Conservation (phyloP, 2,797 vertebrate genomes). For the Pangasius krempfi region DNA sequence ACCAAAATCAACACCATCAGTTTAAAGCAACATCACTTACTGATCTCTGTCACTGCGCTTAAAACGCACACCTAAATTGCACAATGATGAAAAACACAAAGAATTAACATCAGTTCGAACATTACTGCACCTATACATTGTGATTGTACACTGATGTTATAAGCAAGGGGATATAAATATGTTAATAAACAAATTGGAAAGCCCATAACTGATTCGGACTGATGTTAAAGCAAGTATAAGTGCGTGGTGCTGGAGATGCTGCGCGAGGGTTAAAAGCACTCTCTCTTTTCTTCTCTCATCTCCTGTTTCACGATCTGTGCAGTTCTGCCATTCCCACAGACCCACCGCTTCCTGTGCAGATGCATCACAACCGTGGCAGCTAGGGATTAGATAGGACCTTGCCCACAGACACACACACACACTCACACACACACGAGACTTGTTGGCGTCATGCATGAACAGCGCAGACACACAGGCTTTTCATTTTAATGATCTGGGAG, state of each 20-base stretch:
- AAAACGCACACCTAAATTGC: neutral
- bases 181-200: neutral
- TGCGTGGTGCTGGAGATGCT: neutral
- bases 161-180: neutral
- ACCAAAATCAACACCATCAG: too few relatives aligned
- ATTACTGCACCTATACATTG: neutral
- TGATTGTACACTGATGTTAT: neutral
- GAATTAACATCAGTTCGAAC: neutral
- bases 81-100: neutral
- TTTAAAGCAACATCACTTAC: neutral
- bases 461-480: neutral
- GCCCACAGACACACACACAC: slow-evolving; percentile 21
- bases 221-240: neutral
- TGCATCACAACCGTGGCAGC: slow-evolving; percentile 5
- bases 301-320: slow-evolving; percentile 47
- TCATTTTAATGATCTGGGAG: neutral
- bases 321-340: slow-evolving; percentile 19
- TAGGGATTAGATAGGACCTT: slow-evolving; percentile 19
- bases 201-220: neutral
- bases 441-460: neutral
- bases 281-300: neutral
- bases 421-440: neutral
- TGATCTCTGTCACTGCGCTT: neutral
- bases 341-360: slow-evolving; percentile 9
- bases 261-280: neutral